Base-by-base conservation (phyloP, 1,140 invertebrate species). In the Helicoverpa armigera region DNA sequence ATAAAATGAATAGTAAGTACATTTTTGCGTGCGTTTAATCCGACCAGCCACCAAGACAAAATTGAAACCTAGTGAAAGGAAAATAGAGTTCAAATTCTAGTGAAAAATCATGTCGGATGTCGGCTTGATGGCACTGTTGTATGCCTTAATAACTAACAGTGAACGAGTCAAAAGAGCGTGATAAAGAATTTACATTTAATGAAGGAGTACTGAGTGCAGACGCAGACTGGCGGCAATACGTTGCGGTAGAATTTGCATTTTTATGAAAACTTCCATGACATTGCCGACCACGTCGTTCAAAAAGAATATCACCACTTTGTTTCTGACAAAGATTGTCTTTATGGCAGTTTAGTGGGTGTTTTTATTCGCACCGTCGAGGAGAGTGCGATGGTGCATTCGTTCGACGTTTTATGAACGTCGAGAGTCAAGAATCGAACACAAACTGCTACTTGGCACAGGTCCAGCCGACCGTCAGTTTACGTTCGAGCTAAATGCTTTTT, bases 101-200 rank as follows among this genome's bases (percentile, higher is more conserved):
- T 67, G 60, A 31, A 43, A 67, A 43, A 3, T 51, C 23, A 16
- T 13, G 61, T 63, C 50, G 48, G 48, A 65, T 35, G 75, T 77
- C 58, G 73, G 56, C 73, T 50, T 65, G 74, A 77, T 77, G 74
- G 75, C 61, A 67, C 75, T 77, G 75, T 77, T 77, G 61, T 77
- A 77, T 65, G 61, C 78, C 56, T 72, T 79, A 72, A 79, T 72
- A 79, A 61, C 67, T 79, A 79, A 79, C 69, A 51, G 78, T 43
- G 78, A 72, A 77, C 65, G 65, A 81, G 73, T 69, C 63, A 81
- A 76, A 75, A 81, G 73, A 81, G 73, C 80, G 73, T 81, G 74
- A 81, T 74, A 76, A 70, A 76, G 73, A 82, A 82, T 82, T 82
- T 82, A 82, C 75, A 82, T 82, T 82, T 82, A 82, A 82, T 82